phyloP scores from a whole-genome alignment of 2,797 vertebrate genomes.

The Limosa lapponica region DNA sequence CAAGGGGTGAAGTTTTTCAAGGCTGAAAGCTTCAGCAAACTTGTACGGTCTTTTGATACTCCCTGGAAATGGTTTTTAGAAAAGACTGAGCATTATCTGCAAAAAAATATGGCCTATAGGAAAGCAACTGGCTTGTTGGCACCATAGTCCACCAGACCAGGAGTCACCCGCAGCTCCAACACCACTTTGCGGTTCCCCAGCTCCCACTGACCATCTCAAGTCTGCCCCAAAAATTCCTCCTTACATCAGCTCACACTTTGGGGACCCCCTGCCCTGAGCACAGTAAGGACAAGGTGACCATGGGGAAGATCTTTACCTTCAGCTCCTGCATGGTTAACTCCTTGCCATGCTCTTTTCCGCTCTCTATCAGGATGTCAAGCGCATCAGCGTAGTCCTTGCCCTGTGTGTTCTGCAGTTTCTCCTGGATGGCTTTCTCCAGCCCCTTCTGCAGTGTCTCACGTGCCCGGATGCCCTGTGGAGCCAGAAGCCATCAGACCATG shows the following conservation, averaged over 20 bases:
- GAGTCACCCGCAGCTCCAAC: not conserved
- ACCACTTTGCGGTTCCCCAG: rapidly evolving
- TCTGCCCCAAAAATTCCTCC: not conserved
- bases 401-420: constrained; percentile 91
- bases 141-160: not conserved
- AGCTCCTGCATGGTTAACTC: constrained; percentile 98
- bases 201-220: not conserved
- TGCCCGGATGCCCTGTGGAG: constrained; percentile 89
- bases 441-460: constrained; percentile 91
- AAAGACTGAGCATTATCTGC: not conserved
- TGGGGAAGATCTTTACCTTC: constrained; percentile 81
- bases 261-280: not conserved
- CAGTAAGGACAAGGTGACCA: rapidly evolving
- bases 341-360: constrained; percentile 92
- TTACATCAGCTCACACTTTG: rapidly evolving
- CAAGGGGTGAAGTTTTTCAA: not conserved
- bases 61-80: not conserved
- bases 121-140: not conserved
- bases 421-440: constrained; percentile 94
- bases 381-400: constrained; percentile 95
- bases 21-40: not conserved
- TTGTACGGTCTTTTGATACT: not conserved
- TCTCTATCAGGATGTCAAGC: constrained; percentile 93
- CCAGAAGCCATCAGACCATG: not conserved
- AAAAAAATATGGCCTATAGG: rapidly evolving